Evolutionary conservation across 2,113 vertebrate species (phyloP).

Genomic region (Odocoileus hemionus): DNA sequence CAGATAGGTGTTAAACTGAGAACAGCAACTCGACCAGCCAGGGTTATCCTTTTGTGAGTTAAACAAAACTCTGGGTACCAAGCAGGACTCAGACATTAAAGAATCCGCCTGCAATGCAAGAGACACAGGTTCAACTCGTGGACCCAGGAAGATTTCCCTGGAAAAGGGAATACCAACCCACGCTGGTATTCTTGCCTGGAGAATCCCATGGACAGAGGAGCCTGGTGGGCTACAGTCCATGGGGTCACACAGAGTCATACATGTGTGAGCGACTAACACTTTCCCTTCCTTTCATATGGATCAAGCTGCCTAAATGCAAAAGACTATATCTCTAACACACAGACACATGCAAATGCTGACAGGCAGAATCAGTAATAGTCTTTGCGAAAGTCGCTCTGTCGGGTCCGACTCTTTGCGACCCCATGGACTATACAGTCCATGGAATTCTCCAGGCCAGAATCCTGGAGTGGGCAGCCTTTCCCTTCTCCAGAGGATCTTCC

Average conservation of each 20-base stretch:
- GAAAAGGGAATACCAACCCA: not conserved
- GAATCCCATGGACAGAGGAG: not conserved
- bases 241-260: fast-evolving
- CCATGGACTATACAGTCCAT: too few species aligned
- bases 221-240: fast-evolving
- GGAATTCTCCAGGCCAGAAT: too few species aligned
- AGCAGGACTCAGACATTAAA: not conserved
- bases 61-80: not conserved
- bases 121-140: not conserved
- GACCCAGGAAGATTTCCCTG: not conserved
- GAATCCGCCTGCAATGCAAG: not conserved
- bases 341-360: too few species aligned
- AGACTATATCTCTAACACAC: too few species aligned
- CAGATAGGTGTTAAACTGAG: not conserved
- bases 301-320: not conserved
- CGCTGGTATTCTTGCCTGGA: fast-evolving
- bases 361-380: not conserved
- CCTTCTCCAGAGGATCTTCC: too few species aligned
- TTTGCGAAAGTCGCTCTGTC: too few species aligned
- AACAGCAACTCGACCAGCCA: not conserved
- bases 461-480: too few species aligned
- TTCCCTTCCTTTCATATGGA: not conserved
- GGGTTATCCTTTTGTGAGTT: not conserved
- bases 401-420: too few species aligned
- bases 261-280: fast-evolving